Conservation (phyloP, 2,888 invertebrate species). For the Mactromeris polynyma region DNA sequence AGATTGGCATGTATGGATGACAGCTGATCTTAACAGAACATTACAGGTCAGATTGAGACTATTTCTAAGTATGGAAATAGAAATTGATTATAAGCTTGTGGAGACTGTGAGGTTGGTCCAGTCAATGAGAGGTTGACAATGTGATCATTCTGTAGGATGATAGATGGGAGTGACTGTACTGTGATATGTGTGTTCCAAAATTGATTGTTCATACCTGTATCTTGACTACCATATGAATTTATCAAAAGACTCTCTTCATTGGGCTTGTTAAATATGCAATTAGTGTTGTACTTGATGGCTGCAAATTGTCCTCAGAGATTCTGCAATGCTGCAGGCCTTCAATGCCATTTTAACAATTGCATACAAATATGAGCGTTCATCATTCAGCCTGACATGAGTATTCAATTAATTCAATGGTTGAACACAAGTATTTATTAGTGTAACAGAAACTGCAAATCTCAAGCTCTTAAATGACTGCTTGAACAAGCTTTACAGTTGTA, state of each 20-base stretch:
- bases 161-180: background rate
- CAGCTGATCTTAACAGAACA: background rate
- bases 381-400: no score
- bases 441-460: no score
- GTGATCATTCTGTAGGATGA: conserved; percentile 4
- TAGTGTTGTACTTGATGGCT: background rate
- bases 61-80: background rate
- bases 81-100: background rate
- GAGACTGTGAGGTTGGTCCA: background rate
- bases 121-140: conserved; percentile 1
- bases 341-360: no score
- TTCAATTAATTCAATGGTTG: no score
- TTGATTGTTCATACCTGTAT: background rate
- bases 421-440: no score
- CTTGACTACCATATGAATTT: background rate
- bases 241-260: background rate
- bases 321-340: no score
- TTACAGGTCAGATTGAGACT: background rate
- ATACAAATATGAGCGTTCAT: no score
- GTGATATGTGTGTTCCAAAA: background rate
- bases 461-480: no score
- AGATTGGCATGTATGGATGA: background rate
- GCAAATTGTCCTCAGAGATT: no score
- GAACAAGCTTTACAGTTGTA: no score
- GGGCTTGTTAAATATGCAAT: background rate